Evolutionary conservation across 2,888 invertebrate species (phyloP).

Genomic region (Hyposoter didymator): DNA sequence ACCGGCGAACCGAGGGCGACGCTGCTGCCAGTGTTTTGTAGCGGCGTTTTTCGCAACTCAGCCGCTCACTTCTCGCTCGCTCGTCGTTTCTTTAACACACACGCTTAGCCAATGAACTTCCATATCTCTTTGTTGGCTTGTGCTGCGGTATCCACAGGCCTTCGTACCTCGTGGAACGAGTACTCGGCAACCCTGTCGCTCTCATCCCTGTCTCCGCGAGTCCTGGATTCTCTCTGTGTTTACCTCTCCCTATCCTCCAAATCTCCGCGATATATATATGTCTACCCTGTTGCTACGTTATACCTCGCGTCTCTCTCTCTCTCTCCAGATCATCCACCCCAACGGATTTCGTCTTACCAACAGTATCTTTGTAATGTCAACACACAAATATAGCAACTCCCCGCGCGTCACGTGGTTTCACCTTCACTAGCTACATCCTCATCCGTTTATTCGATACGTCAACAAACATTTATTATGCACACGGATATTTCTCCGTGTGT

Average conservation of each 20-base stretch:
- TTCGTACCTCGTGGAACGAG: slow-evolving; percentile 62
- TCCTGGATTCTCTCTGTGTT: slow-evolving; percentile 1
- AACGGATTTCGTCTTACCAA: background rate
- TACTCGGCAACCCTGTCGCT: slow-evolving; percentile 75
- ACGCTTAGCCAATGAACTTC: background rate
- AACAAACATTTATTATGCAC: background rate
- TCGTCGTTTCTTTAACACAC: slow-evolving; percentile 6
- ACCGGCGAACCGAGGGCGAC: slow-evolving; percentile 52
- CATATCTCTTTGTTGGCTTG: slow-evolving; percentile 7
- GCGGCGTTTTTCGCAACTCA: slow-evolving; percentile 31
- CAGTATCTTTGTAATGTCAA: slow-evolving; percentile 19
- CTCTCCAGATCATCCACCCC: slow-evolving; percentile 34
- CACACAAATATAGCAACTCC: background rate
- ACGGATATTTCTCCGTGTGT: background rate
- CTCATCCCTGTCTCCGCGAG: slow-evolving; percentile 47
- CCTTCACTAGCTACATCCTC: slow-evolving; percentile 10
- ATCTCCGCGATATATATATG: background rate
- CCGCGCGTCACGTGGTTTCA: slow-evolving; percentile 8
- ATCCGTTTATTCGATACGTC: slow-evolving; percentile 10
- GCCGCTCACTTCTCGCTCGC: slow-evolving; percentile 20
- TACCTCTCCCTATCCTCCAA: slow-evolving; percentile 33
- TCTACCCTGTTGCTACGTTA: slow-evolving; percentile 6
- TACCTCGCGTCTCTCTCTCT: background rate
- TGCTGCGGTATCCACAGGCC: slow-evolving; percentile 59
- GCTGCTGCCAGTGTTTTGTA: slow-evolving; percentile 53